A percentile compares a stretch with the other conserved stretches of the same genome.
phyloP scores from a whole-genome alignment of 1,140 invertebrate genomes.

The Habropoda laboriosa region DNA sequence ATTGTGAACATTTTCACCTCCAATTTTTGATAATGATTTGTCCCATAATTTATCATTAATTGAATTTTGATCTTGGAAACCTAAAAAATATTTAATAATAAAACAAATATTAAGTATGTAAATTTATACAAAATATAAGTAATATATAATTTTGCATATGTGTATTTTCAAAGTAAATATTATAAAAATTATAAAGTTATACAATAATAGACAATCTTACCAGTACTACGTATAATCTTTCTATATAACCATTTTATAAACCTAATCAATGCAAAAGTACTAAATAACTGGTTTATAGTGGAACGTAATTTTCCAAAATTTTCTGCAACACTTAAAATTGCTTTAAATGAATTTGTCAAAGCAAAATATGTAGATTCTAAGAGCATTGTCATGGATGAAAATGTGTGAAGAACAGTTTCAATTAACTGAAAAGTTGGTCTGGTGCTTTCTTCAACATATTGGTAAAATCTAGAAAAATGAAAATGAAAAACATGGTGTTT shows the following conservation, averaged over 20 bases:
- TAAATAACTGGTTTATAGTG: slow-evolving; percentile 92
- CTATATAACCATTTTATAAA: slow-evolving; percentile 90
- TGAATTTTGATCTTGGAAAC: slow-evolving; percentile 81
- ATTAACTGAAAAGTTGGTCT: slow-evolving; percentile 96
- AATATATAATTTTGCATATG: not conserved
- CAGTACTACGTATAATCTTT: slow-evolving; percentile 87
- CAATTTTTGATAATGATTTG: slow-evolving; percentile 74
- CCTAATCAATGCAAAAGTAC: slow-evolving; percentile 90
- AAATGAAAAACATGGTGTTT: slow-evolving; percentile 10
- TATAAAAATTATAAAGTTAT: not conserved
- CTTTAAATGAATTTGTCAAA: slow-evolving; percentile 96
- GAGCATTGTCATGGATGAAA: slow-evolving; percentile 97
- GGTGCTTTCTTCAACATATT: slow-evolving; percentile 94
- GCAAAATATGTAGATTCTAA: slow-evolving; percentile 97
- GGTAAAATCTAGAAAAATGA: slow-evolving; percentile 87
- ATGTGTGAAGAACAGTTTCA: slow-evolving; percentile 94
- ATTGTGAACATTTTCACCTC: slow-evolving; percentile 29
- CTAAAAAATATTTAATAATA: slow-evolving; percentile 53
- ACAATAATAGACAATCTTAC: slow-evolving; percentile 76
- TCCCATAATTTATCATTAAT: slow-evolving; percentile 74
- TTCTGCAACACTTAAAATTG: slow-evolving; percentile 96
- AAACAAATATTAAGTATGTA: too few relatives aligned
- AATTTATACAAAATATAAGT: not conserved
- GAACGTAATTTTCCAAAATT: slow-evolving; percentile 93
- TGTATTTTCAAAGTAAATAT: not conserved